phyloP scores from a whole-genome alignment of 2,113 vertebrate species.

The Cynoglossus semilaevis region DNA sequence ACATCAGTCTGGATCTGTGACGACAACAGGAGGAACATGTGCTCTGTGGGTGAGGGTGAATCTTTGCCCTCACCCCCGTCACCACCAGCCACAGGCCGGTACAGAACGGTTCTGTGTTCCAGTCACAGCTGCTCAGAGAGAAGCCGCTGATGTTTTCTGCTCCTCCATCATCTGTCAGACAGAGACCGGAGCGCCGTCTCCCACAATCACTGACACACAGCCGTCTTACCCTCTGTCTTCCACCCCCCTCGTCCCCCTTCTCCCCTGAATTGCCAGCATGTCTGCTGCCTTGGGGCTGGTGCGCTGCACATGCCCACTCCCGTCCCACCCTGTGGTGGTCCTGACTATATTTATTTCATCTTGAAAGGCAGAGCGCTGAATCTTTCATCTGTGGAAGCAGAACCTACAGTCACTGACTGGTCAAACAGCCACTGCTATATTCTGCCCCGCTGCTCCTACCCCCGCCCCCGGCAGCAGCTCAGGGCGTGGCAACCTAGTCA shows the following conservation, averaged over 20 bases:
- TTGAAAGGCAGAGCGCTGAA: constrained; percentile 48
- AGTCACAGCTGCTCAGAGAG: constrained; percentile 62
- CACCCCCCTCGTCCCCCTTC: constrained; percentile 29
- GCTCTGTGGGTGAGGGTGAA: constrained; percentile 26
- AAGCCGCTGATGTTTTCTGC: constrained; percentile 36
- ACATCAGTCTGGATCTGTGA: constrained; percentile 33
- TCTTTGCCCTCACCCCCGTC: constrained; percentile 37
- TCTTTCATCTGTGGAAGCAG: constrained; percentile 50
- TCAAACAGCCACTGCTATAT: constrained; percentile 39
- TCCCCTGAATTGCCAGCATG: too few species aligned
- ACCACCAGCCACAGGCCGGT: constrained; percentile 60
- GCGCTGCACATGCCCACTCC: constrained; percentile 38
- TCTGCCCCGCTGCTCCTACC: constrained; percentile 21
- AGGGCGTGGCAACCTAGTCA: constrained; percentile 59
- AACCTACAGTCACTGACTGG: constrained; percentile 72
- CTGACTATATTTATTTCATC: constrained; percentile 63
- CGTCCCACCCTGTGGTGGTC: constrained; percentile 54
- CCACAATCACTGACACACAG: constrained; percentile 36
- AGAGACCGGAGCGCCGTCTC: constrained; percentile 45
- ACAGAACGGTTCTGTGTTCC: constrained; percentile 60
- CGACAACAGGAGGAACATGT: constrained; percentile 53
- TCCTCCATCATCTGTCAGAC: constrained; percentile 42
- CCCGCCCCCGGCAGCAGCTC: constrained; percentile 41
- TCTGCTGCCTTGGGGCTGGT: too few species aligned
- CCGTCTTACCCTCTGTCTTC: constrained; percentile 20